Conservation (phyloP, 2,113 vertebrate genomes). For the Austrofundulus limnaeus region DNA sequence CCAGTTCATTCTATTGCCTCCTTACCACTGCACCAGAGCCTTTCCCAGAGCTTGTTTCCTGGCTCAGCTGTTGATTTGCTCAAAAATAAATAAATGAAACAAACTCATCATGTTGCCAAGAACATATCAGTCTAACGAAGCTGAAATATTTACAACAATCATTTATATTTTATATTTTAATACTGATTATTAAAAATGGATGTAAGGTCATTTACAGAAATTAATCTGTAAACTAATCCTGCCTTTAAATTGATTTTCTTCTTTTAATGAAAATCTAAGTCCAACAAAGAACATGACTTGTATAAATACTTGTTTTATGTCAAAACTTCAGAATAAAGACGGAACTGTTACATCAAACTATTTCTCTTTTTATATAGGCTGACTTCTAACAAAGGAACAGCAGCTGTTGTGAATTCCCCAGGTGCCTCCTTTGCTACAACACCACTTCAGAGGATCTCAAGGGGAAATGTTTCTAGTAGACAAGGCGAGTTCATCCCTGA, state of each 20-base stretch:
- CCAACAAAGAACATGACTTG: background rate
- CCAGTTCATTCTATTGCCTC: no score
- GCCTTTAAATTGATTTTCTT: background rate
- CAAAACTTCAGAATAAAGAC: no score
- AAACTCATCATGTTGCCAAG: conserved; percentile 20
- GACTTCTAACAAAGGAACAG: conserved; percentile 37
- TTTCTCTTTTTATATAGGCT: conserved; percentile 19
- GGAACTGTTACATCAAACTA: conserved; percentile 41
- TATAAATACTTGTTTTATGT: no score
- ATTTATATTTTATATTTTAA: no score
- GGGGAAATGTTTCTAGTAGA: conserved; percentile 29
- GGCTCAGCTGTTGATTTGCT: conserved; percentile 33
- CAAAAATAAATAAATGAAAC: conserved; percentile 35
- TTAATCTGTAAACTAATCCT: no score
- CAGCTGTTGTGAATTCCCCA: conserved; percentile 47
- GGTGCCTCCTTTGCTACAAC: conserved; percentile 27
- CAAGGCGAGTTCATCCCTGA: conserved; percentile 36
- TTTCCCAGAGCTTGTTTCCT: conserved; percentile 32
- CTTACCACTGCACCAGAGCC: no score
- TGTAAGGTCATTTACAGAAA: no score
- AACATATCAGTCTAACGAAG: background rate
- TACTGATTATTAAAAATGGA: no score
- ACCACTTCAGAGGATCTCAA: conserved; percentile 35
- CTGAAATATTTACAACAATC: background rate
- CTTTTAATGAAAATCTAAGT: background rate